A percentile compares a stretch with the other conserved stretches of the same genome.
phyloP scores from a whole-genome alignment of 2,888 invertebrate species.

The Cryptops parisi region DNA sequence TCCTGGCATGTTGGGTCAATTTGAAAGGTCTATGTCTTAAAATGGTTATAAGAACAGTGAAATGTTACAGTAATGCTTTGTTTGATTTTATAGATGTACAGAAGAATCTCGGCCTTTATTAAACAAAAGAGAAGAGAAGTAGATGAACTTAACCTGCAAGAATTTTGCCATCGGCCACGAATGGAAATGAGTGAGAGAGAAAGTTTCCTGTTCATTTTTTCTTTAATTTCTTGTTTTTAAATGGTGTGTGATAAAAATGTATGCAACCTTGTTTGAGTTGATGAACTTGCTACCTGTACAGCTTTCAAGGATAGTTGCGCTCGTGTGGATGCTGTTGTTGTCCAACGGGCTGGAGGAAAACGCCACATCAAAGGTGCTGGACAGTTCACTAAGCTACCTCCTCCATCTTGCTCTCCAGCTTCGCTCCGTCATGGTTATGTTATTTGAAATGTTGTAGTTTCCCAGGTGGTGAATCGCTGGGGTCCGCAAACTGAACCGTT shows the following conservation, averaged over 20 bases:
- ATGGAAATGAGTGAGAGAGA: conserved; percentile 17
- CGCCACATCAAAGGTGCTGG: conserved; percentile 31
- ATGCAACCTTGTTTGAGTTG: too few relatives aligned
- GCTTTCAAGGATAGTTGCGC: conserved; percentile 24
- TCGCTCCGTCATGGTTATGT: too few relatives aligned
- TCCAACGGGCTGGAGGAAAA: conserved; percentile 26
- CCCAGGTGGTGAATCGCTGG: conserved; percentile 19
- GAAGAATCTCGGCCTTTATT: conserved; percentile 28
- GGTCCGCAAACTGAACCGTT: conserved; percentile 19
- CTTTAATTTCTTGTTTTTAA: too few relatives aligned
- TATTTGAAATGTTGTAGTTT: conserved; percentile 12
- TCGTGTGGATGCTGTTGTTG: conserved; percentile 27
- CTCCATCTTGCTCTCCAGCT: too few relatives aligned
- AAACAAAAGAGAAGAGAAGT: conserved; percentile 27
- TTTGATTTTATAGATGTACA: conserved; percentile 25
- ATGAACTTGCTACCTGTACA: not conserved
- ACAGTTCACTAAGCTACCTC: too few relatives aligned
- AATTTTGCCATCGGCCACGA: conserved; percentile 25
- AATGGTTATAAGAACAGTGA: too few relatives aligned
- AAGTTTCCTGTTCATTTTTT: too few relatives aligned
- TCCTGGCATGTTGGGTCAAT: too few relatives aligned
- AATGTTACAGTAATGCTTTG: too few relatives aligned
- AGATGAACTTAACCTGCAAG: conserved; percentile 27
- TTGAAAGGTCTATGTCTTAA: too few relatives aligned
- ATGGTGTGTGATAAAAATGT: too few relatives aligned